These are phyloP conservation scores for Campoletis sonorensis DNA, from an alignment of 1,140 invertebrate genomes.

Conservation along the genomic window DNA sequence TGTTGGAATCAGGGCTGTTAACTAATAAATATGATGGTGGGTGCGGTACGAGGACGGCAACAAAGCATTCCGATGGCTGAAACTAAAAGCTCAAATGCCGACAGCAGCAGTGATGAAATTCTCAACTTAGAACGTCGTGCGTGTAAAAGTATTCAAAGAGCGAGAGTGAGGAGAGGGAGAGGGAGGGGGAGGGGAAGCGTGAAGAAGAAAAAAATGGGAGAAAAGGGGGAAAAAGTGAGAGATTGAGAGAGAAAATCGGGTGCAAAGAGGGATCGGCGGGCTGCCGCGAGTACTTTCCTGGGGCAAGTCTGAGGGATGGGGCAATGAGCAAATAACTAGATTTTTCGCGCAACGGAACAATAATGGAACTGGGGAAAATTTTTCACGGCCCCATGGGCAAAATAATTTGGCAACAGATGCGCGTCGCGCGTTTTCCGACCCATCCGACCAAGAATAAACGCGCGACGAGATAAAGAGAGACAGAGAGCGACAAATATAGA, in stretches of 20 bases:
- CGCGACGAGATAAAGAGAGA: slow-evolving; percentile 38
- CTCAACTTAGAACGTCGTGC: too few relatives aligned
- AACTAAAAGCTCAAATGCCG: too few relatives aligned
- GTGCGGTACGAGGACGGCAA: too few relatives aligned
- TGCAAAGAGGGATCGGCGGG: slow-evolving; percentile 31
- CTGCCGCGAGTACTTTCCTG: slow-evolving; percentile 50
- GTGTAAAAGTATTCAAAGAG: too few relatives aligned
- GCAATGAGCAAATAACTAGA: slow-evolving; percentile 74
- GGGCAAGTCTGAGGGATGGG: slow-evolving; percentile 49
- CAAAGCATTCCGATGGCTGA: too few relatives aligned
- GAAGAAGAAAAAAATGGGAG: neutral
- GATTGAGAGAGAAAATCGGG: slow-evolving; percentile 25
- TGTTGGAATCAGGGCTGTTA: too few relatives aligned
- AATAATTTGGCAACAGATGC: slow-evolving; percentile 78
- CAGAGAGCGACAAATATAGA: neutral
- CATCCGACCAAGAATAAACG: slow-evolving; percentile 75
- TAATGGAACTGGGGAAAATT: slow-evolving; percentile 73
- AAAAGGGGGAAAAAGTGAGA: slow-evolving; percentile 33
- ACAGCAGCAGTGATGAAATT: too few relatives aligned
- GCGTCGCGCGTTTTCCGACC: slow-evolving; percentile 70
- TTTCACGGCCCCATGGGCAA: slow-evolving; percentile 75
- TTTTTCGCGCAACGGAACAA: slow-evolving; percentile 73
- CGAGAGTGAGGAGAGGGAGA: neutral
- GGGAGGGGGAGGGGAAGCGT: neutral
- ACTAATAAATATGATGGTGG: too few relatives aligned